These are phyloP conservation scores for Lamprotornis superbus DNA, from an alignment of 2,113 vertebrate genomes.

Conservation along the genomic window DNA sequence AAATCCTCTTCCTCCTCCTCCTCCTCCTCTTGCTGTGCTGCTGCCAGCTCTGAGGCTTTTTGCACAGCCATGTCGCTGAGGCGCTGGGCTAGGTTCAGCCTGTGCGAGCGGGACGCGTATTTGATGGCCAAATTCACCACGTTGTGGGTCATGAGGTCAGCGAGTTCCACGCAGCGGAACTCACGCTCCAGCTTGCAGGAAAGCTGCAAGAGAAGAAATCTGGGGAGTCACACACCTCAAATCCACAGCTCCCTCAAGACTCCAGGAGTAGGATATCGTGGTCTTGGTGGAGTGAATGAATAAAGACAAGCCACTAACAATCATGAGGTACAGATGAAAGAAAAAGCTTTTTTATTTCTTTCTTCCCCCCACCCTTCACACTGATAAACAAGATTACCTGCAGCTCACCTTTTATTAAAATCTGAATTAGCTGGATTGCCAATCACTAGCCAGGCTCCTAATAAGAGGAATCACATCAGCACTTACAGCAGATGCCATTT, in stretches of 20 bases:
- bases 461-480: not conserved
- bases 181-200: constrained; percentile 94
- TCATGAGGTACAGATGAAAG: not conserved
- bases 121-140: constrained; percentile 89
- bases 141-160: constrained; percentile 88
- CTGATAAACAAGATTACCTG: not conserved
- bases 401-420: not conserved
- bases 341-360: not conserved
- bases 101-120: constrained; percentile 89
- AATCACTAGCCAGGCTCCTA: not conserved
- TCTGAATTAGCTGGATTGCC: not conserved
- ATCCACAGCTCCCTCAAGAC: too few species aligned
- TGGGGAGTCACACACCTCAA: not conserved
- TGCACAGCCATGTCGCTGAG: constrained; percentile 88
- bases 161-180: constrained; percentile 92
- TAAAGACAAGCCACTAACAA: not conserved
- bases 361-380: not conserved
- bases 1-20: constrained; percentile 70
- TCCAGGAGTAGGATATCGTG: not conserved
- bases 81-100: constrained; percentile 85
- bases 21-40: constrained; percentile 50
- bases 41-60: constrained; percentile 77
- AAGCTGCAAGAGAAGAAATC: constrained; percentile 73
- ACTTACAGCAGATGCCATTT: not conserved
- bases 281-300: not conserved